Conservation (phyloP, 2,797 vertebrate genomes). For the Megaceryle alcyon region DNA sequence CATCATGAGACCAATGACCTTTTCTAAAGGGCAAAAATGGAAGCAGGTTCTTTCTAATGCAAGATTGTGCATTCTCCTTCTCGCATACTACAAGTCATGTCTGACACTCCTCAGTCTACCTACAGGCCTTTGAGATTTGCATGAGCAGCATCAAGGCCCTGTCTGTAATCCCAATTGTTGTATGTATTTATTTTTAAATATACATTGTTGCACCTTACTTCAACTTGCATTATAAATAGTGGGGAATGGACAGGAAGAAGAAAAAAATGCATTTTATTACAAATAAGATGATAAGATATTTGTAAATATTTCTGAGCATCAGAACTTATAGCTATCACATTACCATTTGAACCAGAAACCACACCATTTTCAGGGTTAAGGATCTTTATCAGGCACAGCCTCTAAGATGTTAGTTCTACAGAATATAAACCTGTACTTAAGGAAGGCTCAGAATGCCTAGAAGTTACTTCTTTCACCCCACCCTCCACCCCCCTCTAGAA, state of each 20-base stretch:
- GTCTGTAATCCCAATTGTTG: rapidly evolving
- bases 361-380: background rate
- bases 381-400: background rate
- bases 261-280: background rate
- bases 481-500: background rate
- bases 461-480: background rate
- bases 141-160: background rate
- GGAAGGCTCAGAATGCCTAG: background rate
- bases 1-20: background rate
- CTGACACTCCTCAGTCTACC: background rate
- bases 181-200: background rate
- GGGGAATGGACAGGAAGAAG: rapidly evolving
- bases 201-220: background rate
- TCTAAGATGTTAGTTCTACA: background rate
- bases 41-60: background rate
- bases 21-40: background rate
- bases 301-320: background rate
- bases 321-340: background rate
- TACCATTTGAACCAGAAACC: background rate
- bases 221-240: rapidly evolving
- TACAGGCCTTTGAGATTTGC: background rate
- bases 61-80: background rate
- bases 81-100: background rate
- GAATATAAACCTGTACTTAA: background rate
- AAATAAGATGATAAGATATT: background rate